These are phyloP conservation scores for Eristalis arbustorum DNA, from an alignment of 2,888 invertebrate species.

Conservation along the genomic window DNA sequence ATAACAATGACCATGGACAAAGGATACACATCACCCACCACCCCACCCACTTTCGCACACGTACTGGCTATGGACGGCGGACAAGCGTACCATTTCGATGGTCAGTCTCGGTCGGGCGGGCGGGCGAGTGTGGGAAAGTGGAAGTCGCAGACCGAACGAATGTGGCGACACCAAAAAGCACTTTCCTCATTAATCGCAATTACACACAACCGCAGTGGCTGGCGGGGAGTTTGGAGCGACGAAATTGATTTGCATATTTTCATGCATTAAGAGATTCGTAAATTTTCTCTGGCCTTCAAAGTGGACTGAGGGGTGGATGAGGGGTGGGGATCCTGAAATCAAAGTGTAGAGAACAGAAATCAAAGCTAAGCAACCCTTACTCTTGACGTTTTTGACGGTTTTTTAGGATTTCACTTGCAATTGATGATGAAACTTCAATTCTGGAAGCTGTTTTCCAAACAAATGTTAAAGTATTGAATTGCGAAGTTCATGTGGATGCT, in stretches of 20 bases:
- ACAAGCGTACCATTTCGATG: not conserved
- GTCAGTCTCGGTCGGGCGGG: not conserved
- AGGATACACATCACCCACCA: not conserved
- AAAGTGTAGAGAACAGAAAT: too few species aligned
- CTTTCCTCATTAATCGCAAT: conserved; percentile 38
- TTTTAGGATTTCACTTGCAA: too few species aligned
- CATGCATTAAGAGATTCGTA: not conserved
- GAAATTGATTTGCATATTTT: not conserved
- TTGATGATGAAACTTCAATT: too few species aligned
- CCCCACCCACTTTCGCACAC: not conserved
- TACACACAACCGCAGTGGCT: not conserved
- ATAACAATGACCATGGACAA: conserved; percentile 37
- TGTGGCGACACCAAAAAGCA: conserved; percentile 45
- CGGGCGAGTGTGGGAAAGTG: not conserved
- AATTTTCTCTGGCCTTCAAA: not conserved
- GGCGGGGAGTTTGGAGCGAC: not conserved
- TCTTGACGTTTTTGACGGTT: too few species aligned
- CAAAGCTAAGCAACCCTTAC: too few species aligned
- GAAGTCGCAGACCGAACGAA: not conserved
- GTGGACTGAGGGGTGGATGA: too few species aligned
- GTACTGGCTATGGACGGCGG: not conserved
- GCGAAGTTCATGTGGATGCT: too few species aligned
- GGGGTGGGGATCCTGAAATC: too few species aligned
- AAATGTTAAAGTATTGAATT: too few species aligned
- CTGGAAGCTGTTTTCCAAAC: too few species aligned